phyloP scores from a whole-genome alignment of 2,113 vertebrate genomes.

The Apistogramma diplotaenia region DNA sequence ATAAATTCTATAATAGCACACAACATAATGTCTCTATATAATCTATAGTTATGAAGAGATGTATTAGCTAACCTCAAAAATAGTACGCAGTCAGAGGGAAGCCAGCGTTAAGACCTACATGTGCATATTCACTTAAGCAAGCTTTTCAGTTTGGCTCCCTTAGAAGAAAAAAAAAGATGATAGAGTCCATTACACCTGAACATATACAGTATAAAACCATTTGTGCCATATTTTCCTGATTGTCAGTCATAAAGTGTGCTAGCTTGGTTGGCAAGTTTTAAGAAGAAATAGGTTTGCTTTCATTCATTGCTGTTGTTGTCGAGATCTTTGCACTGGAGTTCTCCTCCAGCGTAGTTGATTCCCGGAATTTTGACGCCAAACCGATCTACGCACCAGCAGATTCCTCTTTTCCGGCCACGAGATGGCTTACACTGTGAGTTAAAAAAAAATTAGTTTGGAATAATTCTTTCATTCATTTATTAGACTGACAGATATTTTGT shows the following conservation, averaged over 20 bases:
- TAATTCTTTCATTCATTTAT: neutral
- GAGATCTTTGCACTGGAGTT: constrained; percentile 90
- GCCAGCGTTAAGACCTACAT: constrained; percentile 23
- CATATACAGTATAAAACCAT: constrained; percentile 23
- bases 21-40: constrained; percentile 57
- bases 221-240: constrained; percentile 48
- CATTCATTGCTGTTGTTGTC: constrained; percentile 86
- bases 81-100: constrained; percentile 30
- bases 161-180: neutral
- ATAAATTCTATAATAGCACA: constrained; percentile 28
- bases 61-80: constrained; percentile 34
- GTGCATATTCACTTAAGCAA: constrained; percentile 18
- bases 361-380: constrained; percentile 89
- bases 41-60: constrained; percentile 55
- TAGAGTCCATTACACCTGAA: constrained; percentile 53
- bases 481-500: neutral
- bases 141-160: constrained; percentile 29
- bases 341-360: constrained; percentile 84
- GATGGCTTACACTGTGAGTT: constrained; percentile 90
- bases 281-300: constrained; percentile 43
- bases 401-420: constrained; percentile 88
- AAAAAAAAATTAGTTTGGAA: neutral
- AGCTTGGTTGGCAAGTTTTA: constrained; percentile 60
- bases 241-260: constrained; percentile 53
- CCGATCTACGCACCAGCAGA: constrained; percentile 97